Evolutionary conservation across 2,888 invertebrate genomes (phyloP), one percentile per base, ranked within the genome.

Genomic region (Erpobdella octoculata): DNA sequence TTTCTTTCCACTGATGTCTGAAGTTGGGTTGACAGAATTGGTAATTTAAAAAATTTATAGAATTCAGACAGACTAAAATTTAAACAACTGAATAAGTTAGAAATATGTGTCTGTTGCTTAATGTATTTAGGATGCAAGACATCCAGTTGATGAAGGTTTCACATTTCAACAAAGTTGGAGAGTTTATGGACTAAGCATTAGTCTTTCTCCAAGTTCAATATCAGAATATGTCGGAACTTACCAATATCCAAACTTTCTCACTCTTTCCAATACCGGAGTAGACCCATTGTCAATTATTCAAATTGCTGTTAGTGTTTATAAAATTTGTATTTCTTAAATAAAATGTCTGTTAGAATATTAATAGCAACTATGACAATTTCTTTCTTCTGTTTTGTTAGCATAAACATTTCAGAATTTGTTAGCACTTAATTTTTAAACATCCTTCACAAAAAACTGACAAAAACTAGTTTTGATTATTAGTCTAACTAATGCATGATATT

Each of bases 231-330:
- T 75, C 21, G 75, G 74, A 48, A 53, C 53, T 25, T 48, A 71
- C 21, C 18, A 4, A n/a, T 71, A 73, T 31, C 25, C 64, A 18
- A 15, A 41, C 35, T 65, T 59, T 12, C n/a, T 73, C 21, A 71
- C 25, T 28, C n/a, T 75, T 9, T 65, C 36, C 15, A 76, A 76
- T 38, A 71, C 37, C 18, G 76, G 76, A n/a, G 69, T 70, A 3
- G 71, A 74, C 31, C 15, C 59, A 18, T 37, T 76, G 46, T 33
- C 46, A 2, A 61, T 67, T 41, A 61, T 76, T 9, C 46, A 66
- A 35, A 62, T 66, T 18, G 38, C 31, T 62, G 74, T 73, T 28
- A 72, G 65, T 73, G 6, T 28, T 0, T 1, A 8, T 66, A 18
- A 12, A 53, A 53, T 53, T 53, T 53, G n/a, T n/a, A 21, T 25